A percentile compares a stretch with the other conserved stretches of the same genome.
These are phyloP conservation scores for Bergia sp. DNA, from an alignment of 92 coral and sea anemone species.

Conservation along the genomic window DNA sequence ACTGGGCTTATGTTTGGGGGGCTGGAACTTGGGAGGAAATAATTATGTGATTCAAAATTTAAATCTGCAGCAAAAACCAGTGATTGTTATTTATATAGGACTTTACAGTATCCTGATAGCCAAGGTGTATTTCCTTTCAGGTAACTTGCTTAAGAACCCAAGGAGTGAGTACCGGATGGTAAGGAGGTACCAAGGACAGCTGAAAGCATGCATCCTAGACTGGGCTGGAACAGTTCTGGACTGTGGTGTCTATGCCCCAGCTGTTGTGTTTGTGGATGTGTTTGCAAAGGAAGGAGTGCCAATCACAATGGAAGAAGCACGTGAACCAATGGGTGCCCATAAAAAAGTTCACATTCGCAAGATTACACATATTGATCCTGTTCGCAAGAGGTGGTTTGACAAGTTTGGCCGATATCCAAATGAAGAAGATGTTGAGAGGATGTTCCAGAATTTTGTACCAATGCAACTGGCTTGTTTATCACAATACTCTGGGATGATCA, in stretches of 20 bases:
- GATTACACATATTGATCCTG: conserved; percentile 84
- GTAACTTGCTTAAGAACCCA: conserved; percentile 76
- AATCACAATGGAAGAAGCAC: conserved; percentile 92
- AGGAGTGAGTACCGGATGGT: conserved; percentile 93
- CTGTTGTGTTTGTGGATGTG: conserved; percentile 81
- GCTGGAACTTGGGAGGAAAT: no score
- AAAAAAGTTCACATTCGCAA: conserved; percentile 91
- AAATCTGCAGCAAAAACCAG: not conserved
- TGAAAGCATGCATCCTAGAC: conserved; percentile 84
- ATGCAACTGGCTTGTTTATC: conserved; percentile 74
- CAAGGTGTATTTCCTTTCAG: conserved; percentile 25
- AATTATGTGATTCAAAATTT: no score
- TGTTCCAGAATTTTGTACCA: conserved; percentile 90
- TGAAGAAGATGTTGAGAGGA: conserved; percentile 89
- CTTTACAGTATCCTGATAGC: not conserved
- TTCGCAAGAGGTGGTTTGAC: conserved; percentile 89
- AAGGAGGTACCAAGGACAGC: conserved; percentile 86
- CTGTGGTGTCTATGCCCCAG: conserved; percentile 96
- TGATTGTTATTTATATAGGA: not conserved
- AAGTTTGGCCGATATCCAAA: conserved; percentile 84
- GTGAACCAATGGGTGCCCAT: conserved; percentile 98
- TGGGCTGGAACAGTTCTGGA: conserved; percentile 98
- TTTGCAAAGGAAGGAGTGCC: conserved; percentile 94
- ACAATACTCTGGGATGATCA: conserved; percentile 88
- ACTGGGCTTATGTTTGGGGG: no score